Evolutionary conservation across 2,797 vertebrate species (phyloP), one percentile per base, ranked within the genome.

Genomic region (Lemur catta): DNA sequence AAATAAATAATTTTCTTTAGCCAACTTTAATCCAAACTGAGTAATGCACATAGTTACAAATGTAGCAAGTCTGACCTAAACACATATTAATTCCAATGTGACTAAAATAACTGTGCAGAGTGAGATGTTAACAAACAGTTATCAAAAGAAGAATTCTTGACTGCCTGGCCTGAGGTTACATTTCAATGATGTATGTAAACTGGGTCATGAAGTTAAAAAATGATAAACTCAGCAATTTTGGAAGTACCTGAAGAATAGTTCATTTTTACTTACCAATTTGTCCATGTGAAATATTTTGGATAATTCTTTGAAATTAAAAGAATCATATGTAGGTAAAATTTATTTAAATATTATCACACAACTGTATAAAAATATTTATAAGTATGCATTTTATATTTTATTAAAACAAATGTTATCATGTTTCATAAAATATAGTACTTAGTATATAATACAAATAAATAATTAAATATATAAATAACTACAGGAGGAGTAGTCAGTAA

Each of bases 151-250:
- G 67, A 93, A 24, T n/a, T 69, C 14, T 80, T 76, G 75, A 94
- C 89, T 93, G 17, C 5, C 22, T 91, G n/a, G 91, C 82, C 94
- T 88, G 59, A 87, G 94, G 96, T 84, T 91, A 94, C 11, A 79
- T 94, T 97, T 84, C 93, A 97, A 86, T 78, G 88, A 52, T 93
- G 84, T 61, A 81, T 5, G 0, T 90, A 96, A 97, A 95, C 80
- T 96, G 86, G 95, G 75, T 97, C 96, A 98, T 84, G 30, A 74
- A 98, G 72, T 92, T 80, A 75, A 96, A 96, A 97, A 89, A 46
- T 57, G 24, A 92, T 48, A 88, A 97, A 93, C n/a, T 98, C 86
- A 95, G 89, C 92, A 97, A 20, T 94, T 98, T 94, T 90, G 79
- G 10, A 82, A 97, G 14, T 76, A 86, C 87, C 89, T 33, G 59